Base-by-base conservation (phyloP, 23 tunicate species). In the Trididemnum nubilum region DNA sequence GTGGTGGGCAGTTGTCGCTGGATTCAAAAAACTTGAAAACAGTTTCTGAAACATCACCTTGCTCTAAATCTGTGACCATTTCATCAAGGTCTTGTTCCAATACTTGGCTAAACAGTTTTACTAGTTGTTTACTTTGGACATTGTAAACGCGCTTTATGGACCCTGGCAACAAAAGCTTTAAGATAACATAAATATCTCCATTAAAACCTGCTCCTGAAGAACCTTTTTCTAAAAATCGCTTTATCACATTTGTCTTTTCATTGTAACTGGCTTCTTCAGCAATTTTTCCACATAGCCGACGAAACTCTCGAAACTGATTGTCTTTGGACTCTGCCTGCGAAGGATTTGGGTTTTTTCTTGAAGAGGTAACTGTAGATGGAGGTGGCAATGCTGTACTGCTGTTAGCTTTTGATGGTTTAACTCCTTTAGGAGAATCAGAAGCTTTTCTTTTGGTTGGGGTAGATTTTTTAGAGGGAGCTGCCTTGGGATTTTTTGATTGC, bases 21-120 rank as follows among this genome's bases (percentile, higher is more conserved):
- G 86, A 64, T 37, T 83, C 93, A 93, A 93, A 93, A 67, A 83
- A 93, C 39, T 84, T 88, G 51, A 65, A 87, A 2, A 93, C 81
- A 0, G 98, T 93, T 80, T 93, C 98, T 1, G 98, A 87, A 25
- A 93, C 94, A 79, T 93, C 98, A 49, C 98, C 98, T 81, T 93
- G 98, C 72, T 93, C 98, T 36, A 93, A 71, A 79, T 93, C 89
- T 33, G 70, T 80, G 59, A 87, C 61, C 98, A 93, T 93, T 64
- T 93, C 98, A 74, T 93, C 98, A 36, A 87, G 25, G 65, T 93
- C 98, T 33, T 81, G 64, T 1, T 54, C 76, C 64, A 93, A 88
- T 22, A 93, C 83, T 37, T 79, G 82, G 51, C 93, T 87, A 71
- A 93, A 93, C 24, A 93, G 35, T 40, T 93, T 93, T 1, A 83